Evolutionary conservation across 1,140 invertebrate genomes (phyloP), one percentile per base, ranked within the genome.

Genomic region (Hycleus cichorii): DNA sequence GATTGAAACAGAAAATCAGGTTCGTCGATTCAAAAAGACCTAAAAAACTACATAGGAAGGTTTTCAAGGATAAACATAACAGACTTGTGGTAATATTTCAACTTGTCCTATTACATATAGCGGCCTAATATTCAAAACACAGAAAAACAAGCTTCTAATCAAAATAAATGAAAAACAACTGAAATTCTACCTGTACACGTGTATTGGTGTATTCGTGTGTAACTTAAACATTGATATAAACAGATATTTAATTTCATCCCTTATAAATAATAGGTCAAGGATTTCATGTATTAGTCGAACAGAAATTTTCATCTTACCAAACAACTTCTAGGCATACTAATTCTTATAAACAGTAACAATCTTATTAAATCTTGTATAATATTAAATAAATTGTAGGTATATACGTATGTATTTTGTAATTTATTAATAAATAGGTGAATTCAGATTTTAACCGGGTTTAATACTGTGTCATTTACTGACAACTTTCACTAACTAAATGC

Each of bases 401-500:
- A 18, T 18, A 18, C 2, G 32, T 32, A 7, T 32, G 7, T 32
- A 32, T 32, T 32, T 32, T 32, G 32, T 32, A 32, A 32, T 32
- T 18, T 32, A 7, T 32, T 32, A 7, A 32, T 32, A 32, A 32
- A 32, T 32, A 32, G 32, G 32, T 32, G 32, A 32, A 32, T 32
- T 32, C 32, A 32, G 32, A 5, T 32, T 32, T 32, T 32, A 32
- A 32, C 32, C 32, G 32, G 32, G 32, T 32, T 32, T 32, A 32
- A 32, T 32, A 32, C 32, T 32, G 32, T 32, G 32, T 32, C 32
- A 32, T 32, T 32, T 32, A 32, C 32, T 32, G 42, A 51, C 32
- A 58, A 58, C 57, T 58, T 58, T 58, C 57, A 58, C 57, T 58
- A 58, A 58, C 49, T 57, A 57, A 57, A 57, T 45, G 54, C 39